Conservation (phyloP, 2,888 invertebrate genomes). For the Ceraclea dissimilis region DNA sequence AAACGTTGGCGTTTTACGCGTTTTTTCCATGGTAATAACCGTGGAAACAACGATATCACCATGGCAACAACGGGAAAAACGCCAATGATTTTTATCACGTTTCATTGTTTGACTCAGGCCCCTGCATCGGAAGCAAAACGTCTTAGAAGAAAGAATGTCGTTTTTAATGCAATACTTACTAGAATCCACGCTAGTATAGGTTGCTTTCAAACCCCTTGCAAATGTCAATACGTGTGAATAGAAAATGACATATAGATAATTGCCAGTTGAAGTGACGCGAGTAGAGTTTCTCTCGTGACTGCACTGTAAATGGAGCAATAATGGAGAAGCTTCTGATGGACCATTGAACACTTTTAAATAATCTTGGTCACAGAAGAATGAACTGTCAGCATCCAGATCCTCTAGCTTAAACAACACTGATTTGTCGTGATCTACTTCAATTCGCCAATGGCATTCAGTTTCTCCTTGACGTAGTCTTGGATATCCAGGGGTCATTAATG, state of each 20-base stretch:
- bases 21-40: no score
- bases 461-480: conserved; percentile 50
- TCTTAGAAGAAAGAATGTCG: no score
- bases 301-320: conserved; percentile 56
- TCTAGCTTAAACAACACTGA: conserved; percentile 58
- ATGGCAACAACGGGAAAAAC: no score
- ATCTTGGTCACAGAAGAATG: conserved; percentile 52
- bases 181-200: conserved; percentile 24
- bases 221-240: conserved; percentile 50
- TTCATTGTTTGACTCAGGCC: no score
- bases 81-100: no score
- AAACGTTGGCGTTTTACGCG: no score
- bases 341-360: conserved; percentile 62
- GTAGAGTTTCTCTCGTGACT: conserved; percentile 32
- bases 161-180: conserved; percentile 14
- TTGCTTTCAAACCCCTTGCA: conserved; percentile 49
- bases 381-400: conserved; percentile 52
- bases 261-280: conserved; percentile 55
- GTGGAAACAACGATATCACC: no score
- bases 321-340: conserved; percentile 48
- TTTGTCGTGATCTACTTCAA: conserved; percentile 57
- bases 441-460: conserved; percentile 68
- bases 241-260: conserved; percentile 64
- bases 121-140: no score
- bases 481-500: conserved; percentile 57